Base-by-base conservation (phyloP, 1,140 invertebrate genomes). In the Charaxes varanes region DNA sequence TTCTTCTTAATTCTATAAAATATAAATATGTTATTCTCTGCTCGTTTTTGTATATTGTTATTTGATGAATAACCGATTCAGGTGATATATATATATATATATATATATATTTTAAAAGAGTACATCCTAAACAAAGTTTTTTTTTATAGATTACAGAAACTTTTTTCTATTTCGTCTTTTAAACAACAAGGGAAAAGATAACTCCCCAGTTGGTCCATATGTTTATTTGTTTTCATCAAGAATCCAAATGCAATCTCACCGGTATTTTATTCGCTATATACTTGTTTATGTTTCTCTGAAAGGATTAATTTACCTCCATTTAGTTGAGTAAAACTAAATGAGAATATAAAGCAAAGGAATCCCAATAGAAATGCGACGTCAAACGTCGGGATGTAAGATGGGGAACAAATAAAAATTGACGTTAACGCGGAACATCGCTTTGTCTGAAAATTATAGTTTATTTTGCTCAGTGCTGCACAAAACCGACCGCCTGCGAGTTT, bases 361-460 rank as follows among this genome's bases (percentile, higher is more conserved):
- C 15, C 27, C n/a, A 28, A 28, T 28, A 28, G 16, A 28, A 28
- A 28, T 28, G 27, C 15, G n/a, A 15, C 15, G 16, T 28, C 27
- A 28, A 28, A 18, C 11, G 28, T 17, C 28, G 28, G 15, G 18
- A 31, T 31, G 14, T 27, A 28, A 28, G 27, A 28, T 15, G 18
- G 28, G 11, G 28, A 31, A 31, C 28, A 31, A 31, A 17, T 17
- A 31, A 31, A 31, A 17, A 31, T 31, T 17, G 28, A 31, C 28
- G 28, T 31, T 31, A 14, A 8, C 28, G 28, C 28, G 28, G 11
- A 31, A 31, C 28, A 31, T 8, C 28, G 28, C 15, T 31, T 31
- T 31, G 28, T 31, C 28, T 31, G 28, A 31, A 31, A 31, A 31
- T 31, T 31, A 14, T 31, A 31, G 28, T 31, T 31, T 31, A 31